These are phyloP conservation scores for Pecten maximus DNA, from an alignment of 2,888 invertebrate genomes.

Conservation along the genomic window DNA sequence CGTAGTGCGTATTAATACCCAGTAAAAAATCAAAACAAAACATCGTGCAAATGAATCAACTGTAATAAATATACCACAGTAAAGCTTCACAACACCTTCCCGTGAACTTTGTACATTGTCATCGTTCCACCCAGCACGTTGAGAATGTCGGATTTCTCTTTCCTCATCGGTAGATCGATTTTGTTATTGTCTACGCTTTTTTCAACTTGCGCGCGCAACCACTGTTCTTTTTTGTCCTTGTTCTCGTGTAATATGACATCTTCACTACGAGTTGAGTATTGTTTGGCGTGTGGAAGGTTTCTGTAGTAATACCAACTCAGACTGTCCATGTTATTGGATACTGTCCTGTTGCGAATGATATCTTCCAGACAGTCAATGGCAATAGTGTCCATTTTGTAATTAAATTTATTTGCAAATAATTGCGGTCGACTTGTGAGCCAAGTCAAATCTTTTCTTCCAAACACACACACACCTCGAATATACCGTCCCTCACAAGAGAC, in stretches of 20 bases:
- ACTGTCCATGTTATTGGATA: constrained; percentile 38
- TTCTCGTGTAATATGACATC: background rate
- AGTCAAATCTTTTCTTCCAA: constrained; percentile 69
- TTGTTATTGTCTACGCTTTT: background rate
- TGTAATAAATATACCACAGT: too few species aligned
- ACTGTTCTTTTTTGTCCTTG: background rate
- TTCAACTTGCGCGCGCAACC: background rate
- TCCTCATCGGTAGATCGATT: background rate
- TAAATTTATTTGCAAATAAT: constrained; percentile 78
- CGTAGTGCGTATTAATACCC: too few species aligned
- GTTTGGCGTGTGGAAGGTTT: constrained; percentile 59
- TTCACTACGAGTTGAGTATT: constrained; percentile 35
- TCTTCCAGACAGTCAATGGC: constrained; percentile 65
- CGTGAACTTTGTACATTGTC: constrained; percentile 20
- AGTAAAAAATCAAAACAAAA: too few species aligned
- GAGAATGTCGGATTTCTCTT: background rate
- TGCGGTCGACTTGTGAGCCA: constrained; percentile 71
- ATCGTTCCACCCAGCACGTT: background rate
- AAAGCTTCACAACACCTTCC: background rate
- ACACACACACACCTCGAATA: constrained; percentile 66
- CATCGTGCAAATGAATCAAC: too few species aligned
- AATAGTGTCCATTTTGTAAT: constrained; percentile 63
- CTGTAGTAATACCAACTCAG: constrained; percentile 58
- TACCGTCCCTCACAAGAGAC: constrained; percentile 63
- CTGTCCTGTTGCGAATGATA: constrained; percentile 54